A percentile compares a stretch with the other conserved stretches of the same genome.
Conservation (phyloP, 1,140 invertebrate genomes). For the Brachystomella parvula region DNA sequence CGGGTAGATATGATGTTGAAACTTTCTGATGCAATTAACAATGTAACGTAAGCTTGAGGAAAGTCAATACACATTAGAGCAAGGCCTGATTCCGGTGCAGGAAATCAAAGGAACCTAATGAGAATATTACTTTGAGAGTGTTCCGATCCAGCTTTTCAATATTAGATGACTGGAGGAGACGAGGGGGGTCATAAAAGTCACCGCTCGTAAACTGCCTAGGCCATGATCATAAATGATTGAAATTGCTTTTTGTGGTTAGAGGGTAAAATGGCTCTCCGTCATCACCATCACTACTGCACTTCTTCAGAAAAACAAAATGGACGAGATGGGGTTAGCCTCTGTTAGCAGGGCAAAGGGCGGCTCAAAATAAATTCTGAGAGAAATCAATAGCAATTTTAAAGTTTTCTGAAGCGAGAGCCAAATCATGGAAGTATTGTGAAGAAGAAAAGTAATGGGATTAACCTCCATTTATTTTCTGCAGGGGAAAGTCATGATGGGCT, state of each 20-base stretch:
- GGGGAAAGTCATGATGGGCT: too few relatives aligned
- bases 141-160: not conserved
- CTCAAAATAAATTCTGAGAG: not conserved
- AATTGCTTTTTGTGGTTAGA: not conserved
- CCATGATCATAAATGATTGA: conserved; percentile 4
- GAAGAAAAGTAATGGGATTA: conserved; percentile 7
- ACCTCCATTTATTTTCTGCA: not conserved
- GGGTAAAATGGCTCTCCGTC: too few relatives aligned
- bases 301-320: too few relatives aligned
- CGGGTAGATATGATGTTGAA: too few relatives aligned
- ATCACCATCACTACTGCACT: too few relatives aligned
- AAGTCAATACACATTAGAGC: too few relatives aligned
- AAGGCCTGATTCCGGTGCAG: too few relatives aligned
- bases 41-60: too few relatives aligned
- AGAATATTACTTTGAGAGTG: not conserved
- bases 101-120: not conserved
- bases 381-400: conserved; percentile 8
- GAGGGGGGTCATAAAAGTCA: not conserved
- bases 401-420: conserved; percentile 8
- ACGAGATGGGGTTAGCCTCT: too few relatives aligned
- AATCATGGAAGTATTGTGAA: conserved; percentile 8
- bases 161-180: not conserved
- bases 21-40: too few relatives aligned
- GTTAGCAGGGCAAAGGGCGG: too few relatives aligned
- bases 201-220: not conserved